A percentile compares a stretch with the other conserved stretches of the same genome.
phyloP scores from a whole-genome alignment of 2,797 vertebrate species.

The Tokudaia tokunoshimensis region DNA sequence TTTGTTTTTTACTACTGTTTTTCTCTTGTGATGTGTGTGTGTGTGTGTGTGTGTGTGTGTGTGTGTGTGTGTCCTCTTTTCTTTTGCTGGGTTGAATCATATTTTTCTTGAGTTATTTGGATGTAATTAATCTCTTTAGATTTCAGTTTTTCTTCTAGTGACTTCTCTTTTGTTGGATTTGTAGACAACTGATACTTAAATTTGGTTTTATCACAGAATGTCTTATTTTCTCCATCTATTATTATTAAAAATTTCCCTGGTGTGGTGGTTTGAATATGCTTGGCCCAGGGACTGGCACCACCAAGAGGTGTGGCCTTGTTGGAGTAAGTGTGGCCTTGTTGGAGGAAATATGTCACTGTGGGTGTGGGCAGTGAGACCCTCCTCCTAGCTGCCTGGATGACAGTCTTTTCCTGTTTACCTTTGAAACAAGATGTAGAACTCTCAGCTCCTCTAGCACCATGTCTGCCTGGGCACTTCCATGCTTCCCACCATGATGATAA shows the following conservation, averaged over 20 bases:
- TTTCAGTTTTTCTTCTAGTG: not conserved
- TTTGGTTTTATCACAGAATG: not conserved
- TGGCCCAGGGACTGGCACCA: not conserved
- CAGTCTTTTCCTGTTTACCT: not conserved
- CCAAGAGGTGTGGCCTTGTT: not conserved
- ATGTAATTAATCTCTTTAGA: not conserved
- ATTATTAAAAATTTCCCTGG: not conserved
- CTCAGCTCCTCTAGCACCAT: not conserved
- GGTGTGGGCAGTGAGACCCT: not conserved
- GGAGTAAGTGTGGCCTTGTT: not conserved
- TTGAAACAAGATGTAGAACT: not conserved
- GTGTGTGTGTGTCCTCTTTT: not conserved
- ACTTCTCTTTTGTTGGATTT: not conserved
- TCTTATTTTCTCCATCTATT: not conserved
- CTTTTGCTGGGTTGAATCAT: not conserved
- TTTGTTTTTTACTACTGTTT: not conserved
- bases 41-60: not conserved
- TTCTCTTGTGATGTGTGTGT: not conserved
- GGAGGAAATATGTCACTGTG: not conserved
- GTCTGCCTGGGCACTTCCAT: not conserved
- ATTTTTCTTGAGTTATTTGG: not conserved
- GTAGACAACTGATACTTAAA: not conserved
- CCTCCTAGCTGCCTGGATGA: not conserved
- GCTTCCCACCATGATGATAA: not conserved
- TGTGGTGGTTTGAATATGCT: not conserved